These are phyloP conservation scores for Melanotaenia parkinsoni DNA, from an alignment of 2,797 vertebrate genomes.

Conservation along the genomic window DNA sequence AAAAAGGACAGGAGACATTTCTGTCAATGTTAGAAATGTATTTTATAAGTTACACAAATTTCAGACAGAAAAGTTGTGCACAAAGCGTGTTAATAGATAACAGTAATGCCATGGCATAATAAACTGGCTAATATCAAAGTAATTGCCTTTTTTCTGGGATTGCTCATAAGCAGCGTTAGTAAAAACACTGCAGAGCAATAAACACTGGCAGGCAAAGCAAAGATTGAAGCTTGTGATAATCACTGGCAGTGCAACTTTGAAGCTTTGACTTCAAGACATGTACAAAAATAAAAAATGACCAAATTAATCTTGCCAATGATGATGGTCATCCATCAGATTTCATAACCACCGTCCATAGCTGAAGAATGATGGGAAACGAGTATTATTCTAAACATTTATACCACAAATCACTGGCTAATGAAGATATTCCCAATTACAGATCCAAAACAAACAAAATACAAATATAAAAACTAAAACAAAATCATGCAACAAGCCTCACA, in stretches of 20 bases:
- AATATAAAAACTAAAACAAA: constrained; percentile 28
- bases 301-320: neutral
- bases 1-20: constrained; percentile 21
- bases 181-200: constrained; percentile 49
- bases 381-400: constrained; percentile 33
- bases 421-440: constrained; percentile 20
- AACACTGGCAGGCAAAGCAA: constrained; percentile 7
- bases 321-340: constrained; percentile 1
- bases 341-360: neutral
- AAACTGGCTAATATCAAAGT: constrained; percentile 46
- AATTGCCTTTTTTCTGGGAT: constrained; percentile 21
- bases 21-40: constrained; percentile 62
- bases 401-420: constrained; percentile 17
- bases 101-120: constrained; percentile 60
- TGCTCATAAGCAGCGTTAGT: constrained; percentile 14
- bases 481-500: constrained; percentile 25
- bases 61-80: constrained; percentile 22
- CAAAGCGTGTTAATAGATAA: constrained; percentile 39
- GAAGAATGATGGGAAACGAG: neutral
- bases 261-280: constrained; percentile 4
- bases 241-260: constrained; percentile 7
- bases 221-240: constrained; percentile 15
- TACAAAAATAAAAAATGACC: neutral
- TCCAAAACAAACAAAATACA: constrained; percentile 21
- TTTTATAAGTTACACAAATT: constrained; percentile 68